Evolutionary conservation across 2,888 invertebrate genomes (phyloP).

Genomic region (Vandiemenella viatica): DNA sequence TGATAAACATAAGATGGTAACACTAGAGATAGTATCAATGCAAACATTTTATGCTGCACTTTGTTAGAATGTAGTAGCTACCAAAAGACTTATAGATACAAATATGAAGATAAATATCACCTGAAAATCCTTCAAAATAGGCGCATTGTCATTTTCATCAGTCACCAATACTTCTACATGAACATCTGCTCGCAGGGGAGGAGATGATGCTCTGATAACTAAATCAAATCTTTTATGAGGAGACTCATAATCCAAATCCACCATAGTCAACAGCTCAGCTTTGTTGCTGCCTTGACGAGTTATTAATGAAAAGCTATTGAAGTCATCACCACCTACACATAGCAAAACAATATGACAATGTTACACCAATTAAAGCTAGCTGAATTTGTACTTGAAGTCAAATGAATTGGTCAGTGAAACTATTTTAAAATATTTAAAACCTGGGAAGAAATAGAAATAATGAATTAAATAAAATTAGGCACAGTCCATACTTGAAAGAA

Average conservation of each 20-base stretch:
- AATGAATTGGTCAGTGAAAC: too few species aligned
- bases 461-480: background rate
- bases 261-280: conserved; percentile 76
- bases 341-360: too few species aligned
- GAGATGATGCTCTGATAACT: conserved; percentile 78
- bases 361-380: too few species aligned
- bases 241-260: conserved; percentile 93
- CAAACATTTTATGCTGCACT: too few species aligned
- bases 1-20: too few species aligned
- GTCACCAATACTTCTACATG: conserved; percentile 77
- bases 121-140: conserved; percentile 73
- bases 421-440: too few species aligned
- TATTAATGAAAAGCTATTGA: conserved; percentile 68
- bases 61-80: too few species aligned
- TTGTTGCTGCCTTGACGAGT: conserved; percentile 68
- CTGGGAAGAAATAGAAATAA: background rate
- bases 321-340: conserved; percentile 60
- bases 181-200: conserved; percentile 76
- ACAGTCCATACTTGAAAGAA: too few species aligned
- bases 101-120: conserved; percentile 14
- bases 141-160: conserved; percentile 92
- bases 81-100: too few species aligned
- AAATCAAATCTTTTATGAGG: conserved; percentile 77
- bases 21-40: too few species aligned
- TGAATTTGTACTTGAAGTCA: too few species aligned